Evolutionary conservation across 1,140 invertebrate genomes (phyloP), one percentile per base, ranked within the genome.

Genomic region (Macrobrachium rosenbergii): DNA sequence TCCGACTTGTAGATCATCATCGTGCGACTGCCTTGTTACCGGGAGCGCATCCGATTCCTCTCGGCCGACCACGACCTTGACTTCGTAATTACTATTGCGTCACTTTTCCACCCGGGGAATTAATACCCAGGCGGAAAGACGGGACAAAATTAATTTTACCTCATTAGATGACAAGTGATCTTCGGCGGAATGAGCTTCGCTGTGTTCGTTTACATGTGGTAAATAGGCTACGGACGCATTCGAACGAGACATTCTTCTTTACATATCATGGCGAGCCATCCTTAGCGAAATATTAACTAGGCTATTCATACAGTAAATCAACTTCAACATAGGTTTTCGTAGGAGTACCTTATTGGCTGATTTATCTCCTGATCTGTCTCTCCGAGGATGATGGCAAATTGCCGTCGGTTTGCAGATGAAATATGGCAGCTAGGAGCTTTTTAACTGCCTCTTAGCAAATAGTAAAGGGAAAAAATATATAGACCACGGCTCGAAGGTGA

Each of bases 1-100:
- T 64, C 78, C 78, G 62, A 64, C 78, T 45, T 80, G 78, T 80
- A 80, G 64, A 59, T 80, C 78, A 80, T 80, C 78, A 80, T 64
- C 12, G 23, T 28, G 78, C 16, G 78, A 63, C 77, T 79, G 17
- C 78, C 78, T 80, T 80, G 78, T 80, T 80, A 80, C 78, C 78
- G 28, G 28, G 59, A 43, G 14, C 78, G 62, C 16, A 58, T 80
- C 23, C 62, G 21, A 23, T 37, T 19, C 60, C 62, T 43, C 67
- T 21, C 21, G 21, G 21, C 2, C n/a, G 28, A n/a, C 60, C 28
- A 17, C 12, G 62, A 43, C 78, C 37, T 37, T n/a, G 62, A 43
- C 78, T 67, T 80, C 60, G 28, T n/a, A 43, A 17, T 2, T 2
- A 5, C 11, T 37, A 43, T 59, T 58, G 12, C 6, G 16, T 6